These are phyloP conservation scores for Chydorus sphaericus DNA, from an alignment of 2,888 invertebrate genomes.

Conservation along the genomic window DNA sequence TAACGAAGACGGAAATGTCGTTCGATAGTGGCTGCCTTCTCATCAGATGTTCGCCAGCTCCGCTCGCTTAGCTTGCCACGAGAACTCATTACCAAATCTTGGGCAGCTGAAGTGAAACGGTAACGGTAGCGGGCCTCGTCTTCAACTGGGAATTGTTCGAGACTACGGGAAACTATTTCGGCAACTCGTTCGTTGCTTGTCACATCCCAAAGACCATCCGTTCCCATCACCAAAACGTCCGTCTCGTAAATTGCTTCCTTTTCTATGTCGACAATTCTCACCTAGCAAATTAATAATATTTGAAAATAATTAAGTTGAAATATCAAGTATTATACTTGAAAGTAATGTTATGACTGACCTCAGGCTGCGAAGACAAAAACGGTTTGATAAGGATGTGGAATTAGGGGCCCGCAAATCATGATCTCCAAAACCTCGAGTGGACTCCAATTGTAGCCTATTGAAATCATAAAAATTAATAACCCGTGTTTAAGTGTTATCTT, in stretches of 20 bases:
- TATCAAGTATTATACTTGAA: background rate
- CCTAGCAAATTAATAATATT: slow-evolving; percentile 27
- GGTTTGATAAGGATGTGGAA: slow-evolving; percentile 59
- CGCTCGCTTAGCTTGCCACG: slow-evolving; percentile 46
- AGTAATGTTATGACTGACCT: slow-evolving; percentile 41
- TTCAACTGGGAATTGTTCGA: slow-evolving; percentile 28
- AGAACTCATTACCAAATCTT: slow-evolving; percentile 63
- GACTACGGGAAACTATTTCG: slow-evolving; percentile 43
- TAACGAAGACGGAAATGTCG: slow-evolving; percentile 73
- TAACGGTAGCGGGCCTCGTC: slow-evolving; percentile 22
- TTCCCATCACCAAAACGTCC: slow-evolving; percentile 58
- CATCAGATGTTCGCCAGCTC: slow-evolving; percentile 31
- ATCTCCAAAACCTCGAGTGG: slow-evolving; percentile 63
- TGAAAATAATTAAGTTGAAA: slow-evolving; percentile 8
- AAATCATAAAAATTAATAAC: slow-evolving; percentile 63
- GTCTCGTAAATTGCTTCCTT: slow-evolving; percentile 37
- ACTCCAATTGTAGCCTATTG: slow-evolving; percentile 73
- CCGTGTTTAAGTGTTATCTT: no score
- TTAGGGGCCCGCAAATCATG: slow-evolving; percentile 53
- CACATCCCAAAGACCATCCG: slow-evolving; percentile 76
- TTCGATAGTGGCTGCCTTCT: slow-evolving; percentile 54
- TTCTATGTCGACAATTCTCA: slow-evolving; percentile 37
- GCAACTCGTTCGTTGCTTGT: slow-evolving; percentile 52
- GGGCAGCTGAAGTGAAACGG: slow-evolving; percentile 55
- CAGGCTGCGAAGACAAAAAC: slow-evolving; percentile 60